Evolutionary conservation across 2,113 vertebrate genomes (phyloP).

Genomic region (Nothocercus nigrocapillus): DNA sequence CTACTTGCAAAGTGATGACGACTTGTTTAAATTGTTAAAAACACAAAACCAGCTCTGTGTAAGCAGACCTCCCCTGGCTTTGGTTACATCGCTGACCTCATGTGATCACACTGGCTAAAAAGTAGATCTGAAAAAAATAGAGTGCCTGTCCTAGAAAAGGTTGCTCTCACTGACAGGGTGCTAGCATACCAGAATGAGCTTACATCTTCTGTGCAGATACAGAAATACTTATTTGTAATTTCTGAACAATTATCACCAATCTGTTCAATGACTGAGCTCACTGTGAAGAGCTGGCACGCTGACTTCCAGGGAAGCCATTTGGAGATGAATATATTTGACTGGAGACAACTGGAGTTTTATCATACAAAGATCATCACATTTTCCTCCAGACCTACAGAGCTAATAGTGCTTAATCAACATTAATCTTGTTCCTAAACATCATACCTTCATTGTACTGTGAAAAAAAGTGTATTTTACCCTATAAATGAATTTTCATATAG

Average conservation of each 20-base stretch:
- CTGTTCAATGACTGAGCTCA: background rate
- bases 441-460: background rate
- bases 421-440: background rate
- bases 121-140: constrained; percentile 3
- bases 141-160: background rate
- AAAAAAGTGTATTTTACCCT: background rate
- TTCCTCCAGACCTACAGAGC: background rate
- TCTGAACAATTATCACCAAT: background rate
- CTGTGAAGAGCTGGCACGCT: background rate
- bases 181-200: background rate
- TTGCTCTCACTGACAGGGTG: background rate
- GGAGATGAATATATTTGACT: background rate
- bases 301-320: background rate
- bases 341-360: background rate
- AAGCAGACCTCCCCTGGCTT: background rate
- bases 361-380: background rate
- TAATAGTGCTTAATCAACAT: background rate
- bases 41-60: background rate
- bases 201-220: background rate
- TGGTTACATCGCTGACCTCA: background rate
- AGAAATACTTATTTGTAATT: background rate
- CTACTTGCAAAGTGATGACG: background rate
- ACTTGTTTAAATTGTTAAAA: constrained; percentile 6
- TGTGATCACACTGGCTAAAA: background rate
- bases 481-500: background rate